Evolutionary conservation across 2,797 vertebrate genomes (phyloP).

Genomic region (Sebastiscus tertius): DNA sequence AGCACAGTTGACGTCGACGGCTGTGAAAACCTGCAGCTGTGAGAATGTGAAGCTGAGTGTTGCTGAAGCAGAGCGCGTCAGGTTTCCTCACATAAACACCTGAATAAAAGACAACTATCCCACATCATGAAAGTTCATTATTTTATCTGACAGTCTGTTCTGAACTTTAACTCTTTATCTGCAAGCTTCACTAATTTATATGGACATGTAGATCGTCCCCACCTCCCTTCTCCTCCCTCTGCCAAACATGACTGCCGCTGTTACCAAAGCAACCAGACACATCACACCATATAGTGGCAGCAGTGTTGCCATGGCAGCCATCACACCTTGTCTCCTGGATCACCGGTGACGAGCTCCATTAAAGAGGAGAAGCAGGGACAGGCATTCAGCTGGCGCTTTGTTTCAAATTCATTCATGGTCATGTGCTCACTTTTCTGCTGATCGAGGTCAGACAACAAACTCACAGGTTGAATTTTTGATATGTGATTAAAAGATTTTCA

Average conservation of each 20-base stretch:
- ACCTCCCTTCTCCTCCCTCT: background rate
- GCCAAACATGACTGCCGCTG: constrained; percentile 27
- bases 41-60: background rate
- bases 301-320: constrained; percentile 67
- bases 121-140: background rate
- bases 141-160: background rate
- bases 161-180: background rate
- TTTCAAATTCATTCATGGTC: background rate
- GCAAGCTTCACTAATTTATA: background rate
- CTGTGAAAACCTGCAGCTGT: constrained; percentile 5
- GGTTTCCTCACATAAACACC: background rate
- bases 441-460: background rate
- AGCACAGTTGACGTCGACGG: fast-evolving
- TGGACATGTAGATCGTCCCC: background rate
- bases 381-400: background rate
- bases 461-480: background rate
- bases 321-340: constrained; percentile 67
- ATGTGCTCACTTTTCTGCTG: background rate
- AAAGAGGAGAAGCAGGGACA: background rate
- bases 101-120: background rate
- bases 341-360: constrained; percentile 24
- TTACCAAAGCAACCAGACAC: constrained; percentile 63
- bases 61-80: background rate
- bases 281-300: constrained; percentile 51
- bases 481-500: background rate